A percentile compares a stretch with the other conserved stretches of the same genome.
Conservation (phyloP, 1,140 invertebrate species). For the Musca vetustissima region DNA sequence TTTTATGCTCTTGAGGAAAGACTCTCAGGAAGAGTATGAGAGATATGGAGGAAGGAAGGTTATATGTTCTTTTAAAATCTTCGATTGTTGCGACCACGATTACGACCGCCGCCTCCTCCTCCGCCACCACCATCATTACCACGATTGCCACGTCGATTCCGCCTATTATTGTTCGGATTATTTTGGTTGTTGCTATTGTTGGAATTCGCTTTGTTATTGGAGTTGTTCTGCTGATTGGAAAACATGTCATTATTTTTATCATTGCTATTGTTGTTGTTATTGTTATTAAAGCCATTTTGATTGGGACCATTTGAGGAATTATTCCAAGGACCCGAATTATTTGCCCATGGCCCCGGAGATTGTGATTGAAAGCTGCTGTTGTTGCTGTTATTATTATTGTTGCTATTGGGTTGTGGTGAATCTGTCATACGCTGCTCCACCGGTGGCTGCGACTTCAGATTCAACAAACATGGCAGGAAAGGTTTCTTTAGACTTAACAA, state of each 20-base stretch:
- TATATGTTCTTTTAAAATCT: slow-evolving; percentile 40
- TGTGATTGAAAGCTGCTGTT: slow-evolving; percentile 19
- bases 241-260: slow-evolving; percentile 23
- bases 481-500: slow-evolving; percentile 46
- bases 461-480: slow-evolving; percentile 43
- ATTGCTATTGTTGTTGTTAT: slow-evolving; percentile 23
- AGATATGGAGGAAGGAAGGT: background rate
- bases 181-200: slow-evolving; percentile 35
- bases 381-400: slow-evolving; percentile 29
- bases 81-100: slow-evolving; percentile 38
- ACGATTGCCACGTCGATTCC: slow-evolving; percentile 40
- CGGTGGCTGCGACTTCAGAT: slow-evolving; percentile 43
- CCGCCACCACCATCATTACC: slow-evolving; percentile 29
- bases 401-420: slow-evolving; percentile 32
- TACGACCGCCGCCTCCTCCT: slow-evolving; percentile 31
- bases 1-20: too few relatives aligned
- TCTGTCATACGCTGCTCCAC: slow-evolving; percentile 39
- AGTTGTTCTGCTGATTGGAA: slow-evolving; percentile 22
- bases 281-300: slow-evolving; percentile 31
- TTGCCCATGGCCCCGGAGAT: slow-evolving; percentile 46
- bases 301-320: slow-evolving; percentile 30
- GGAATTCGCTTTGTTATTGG: slow-evolving; percentile 24
- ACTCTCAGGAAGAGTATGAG: too few relatives aligned
- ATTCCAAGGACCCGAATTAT: slow-evolving; percentile 27
- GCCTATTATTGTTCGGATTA: slow-evolving; percentile 35